Percentiles rank a stretch among this genome's conserved stretches.
Conservation (phyloP, 2,113 vertebrate species). For the Nesogale talazaci region DNA sequence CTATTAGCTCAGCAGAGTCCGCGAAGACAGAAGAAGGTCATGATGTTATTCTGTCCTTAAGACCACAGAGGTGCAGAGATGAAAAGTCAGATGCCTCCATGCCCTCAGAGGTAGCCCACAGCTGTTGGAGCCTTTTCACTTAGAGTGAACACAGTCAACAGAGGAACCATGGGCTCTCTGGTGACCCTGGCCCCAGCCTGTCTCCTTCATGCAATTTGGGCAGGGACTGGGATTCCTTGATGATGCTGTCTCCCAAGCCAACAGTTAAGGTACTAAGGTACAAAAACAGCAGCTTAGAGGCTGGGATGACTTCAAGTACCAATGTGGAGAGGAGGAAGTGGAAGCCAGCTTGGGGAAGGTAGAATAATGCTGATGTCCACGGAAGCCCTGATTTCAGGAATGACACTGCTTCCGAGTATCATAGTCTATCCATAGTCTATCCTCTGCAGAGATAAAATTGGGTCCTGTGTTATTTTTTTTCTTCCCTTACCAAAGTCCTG, state of each 20-base stretch:
- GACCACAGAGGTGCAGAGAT: constrained; percentile 54
- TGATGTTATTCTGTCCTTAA: constrained; percentile 73
- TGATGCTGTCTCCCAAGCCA: constrained; percentile 40
- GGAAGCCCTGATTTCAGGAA: background rate
- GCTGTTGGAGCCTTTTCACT: constrained; percentile 61
- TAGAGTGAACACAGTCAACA: constrained; percentile 59
- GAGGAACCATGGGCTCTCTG: constrained; percentile 29
- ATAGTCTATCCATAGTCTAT: too few species aligned
- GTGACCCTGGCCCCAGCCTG: constrained; percentile 11
- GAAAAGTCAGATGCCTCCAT: constrained; percentile 75
- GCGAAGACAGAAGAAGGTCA: constrained; percentile 68
- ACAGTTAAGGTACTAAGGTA: background rate
- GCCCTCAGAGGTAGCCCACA: constrained; percentile 54
- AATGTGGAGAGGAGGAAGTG: background rate
- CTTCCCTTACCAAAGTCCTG: background rate
- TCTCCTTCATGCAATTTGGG: background rate
- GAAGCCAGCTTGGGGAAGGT: background rate
- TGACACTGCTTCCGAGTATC: background rate
- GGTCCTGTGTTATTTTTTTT: background rate
- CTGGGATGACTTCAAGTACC: background rate
- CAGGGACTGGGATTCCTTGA: background rate
- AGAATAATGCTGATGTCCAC: background rate
- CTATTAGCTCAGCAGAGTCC: constrained; percentile 61
- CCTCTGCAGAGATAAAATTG: background rate
- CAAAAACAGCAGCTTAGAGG: background rate